Percentiles rank a stretch among this genome's conserved stretches.
These are phyloP conservation scores for Phragmatobia fuliginosa DNA, from an alignment of 2,888 invertebrate genomes.

Conservation along the genomic window DNA sequence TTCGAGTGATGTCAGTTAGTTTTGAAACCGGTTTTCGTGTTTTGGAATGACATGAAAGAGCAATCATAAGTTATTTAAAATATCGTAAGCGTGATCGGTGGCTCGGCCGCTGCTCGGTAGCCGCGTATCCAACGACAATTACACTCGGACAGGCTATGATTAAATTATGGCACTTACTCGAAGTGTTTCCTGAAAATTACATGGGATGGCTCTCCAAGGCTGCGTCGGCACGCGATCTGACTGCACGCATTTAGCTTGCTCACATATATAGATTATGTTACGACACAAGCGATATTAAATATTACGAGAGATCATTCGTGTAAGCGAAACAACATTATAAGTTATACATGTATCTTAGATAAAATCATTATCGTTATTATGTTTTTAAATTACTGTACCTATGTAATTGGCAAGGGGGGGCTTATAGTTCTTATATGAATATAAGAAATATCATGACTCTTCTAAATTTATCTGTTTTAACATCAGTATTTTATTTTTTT, in stretches of 20 bases:
- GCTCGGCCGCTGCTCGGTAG: conserved; percentile 64
- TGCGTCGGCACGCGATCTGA: conserved; percentile 80
- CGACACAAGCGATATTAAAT: conserved; percentile 29
- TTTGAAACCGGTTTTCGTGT: conserved; percentile 36
- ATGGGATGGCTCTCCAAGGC: conserved; percentile 85
- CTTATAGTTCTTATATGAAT: background rate
- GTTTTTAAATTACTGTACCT: background rate
- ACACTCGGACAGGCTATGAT: conserved; percentile 82
- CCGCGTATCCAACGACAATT: conserved; percentile 82
- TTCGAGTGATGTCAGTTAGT: background rate
- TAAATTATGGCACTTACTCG: conserved; percentile 84
- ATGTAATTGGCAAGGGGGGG: background rate
- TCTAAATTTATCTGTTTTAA: background rate
- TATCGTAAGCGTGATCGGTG: conserved; percentile 58
- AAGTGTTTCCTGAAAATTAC: conserved; percentile 86
- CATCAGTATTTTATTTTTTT: too few relatives aligned
- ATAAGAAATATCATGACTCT: background rate
- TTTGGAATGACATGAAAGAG: conserved; percentile 53
- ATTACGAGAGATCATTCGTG: conserved; percentile 12
- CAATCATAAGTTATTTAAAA: conserved; percentile 59
- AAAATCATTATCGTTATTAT: conserved; percentile 1
- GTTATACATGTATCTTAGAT: background rate
- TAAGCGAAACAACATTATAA: conserved; percentile 3
- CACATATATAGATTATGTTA: conserved; percentile 53
- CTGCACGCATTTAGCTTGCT: conserved; percentile 75